phyloP scores from a whole-genome alignment of 2,888 invertebrate genomes.

The Aleiodes alternator region DNA sequence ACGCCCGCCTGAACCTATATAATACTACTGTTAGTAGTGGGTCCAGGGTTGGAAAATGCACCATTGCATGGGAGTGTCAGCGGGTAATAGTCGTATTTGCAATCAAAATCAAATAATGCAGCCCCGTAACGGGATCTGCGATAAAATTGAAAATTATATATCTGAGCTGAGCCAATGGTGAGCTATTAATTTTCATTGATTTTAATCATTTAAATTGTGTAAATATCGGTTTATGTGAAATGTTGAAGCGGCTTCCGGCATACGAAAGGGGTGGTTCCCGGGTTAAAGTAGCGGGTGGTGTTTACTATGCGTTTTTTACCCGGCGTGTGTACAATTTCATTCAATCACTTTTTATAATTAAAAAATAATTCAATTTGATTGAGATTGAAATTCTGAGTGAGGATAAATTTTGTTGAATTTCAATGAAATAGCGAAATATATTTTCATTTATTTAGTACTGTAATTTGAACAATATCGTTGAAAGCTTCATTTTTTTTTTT shows the following conservation, averaged over 20 bases:
- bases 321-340: constrained; percentile 32
- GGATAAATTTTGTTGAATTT: too few relatives aligned
- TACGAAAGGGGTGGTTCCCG: constrained; percentile 55
- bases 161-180: constrained; percentile 84
- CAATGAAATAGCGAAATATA: background rate
- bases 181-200: constrained; percentile 62
- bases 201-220: constrained; percentile 20
- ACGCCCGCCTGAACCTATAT: constrained; percentile 48
- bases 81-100: constrained; percentile 66
- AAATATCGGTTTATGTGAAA: background rate
- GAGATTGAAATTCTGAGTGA: background rate
- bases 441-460: too few relatives aligned
- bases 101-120: constrained; percentile 69
- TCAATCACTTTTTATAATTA: background rate
- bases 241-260: constrained; percentile 50
- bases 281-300: constrained; percentile 61
- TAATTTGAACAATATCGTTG: too few relatives aligned
- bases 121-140: constrained; percentile 78
- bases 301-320: constrained; percentile 54
- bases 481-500: too few relatives aligned
- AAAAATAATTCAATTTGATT: background rate
- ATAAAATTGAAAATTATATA: constrained; percentile 82
- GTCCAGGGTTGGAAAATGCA: constrained; percentile 70
- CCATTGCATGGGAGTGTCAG: constrained; percentile 72
- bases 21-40: constrained; percentile 50